Evolutionary conservation across 2,888 invertebrate genomes (phyloP).

Genomic region (Drosophila hawaiiensis): DNA sequence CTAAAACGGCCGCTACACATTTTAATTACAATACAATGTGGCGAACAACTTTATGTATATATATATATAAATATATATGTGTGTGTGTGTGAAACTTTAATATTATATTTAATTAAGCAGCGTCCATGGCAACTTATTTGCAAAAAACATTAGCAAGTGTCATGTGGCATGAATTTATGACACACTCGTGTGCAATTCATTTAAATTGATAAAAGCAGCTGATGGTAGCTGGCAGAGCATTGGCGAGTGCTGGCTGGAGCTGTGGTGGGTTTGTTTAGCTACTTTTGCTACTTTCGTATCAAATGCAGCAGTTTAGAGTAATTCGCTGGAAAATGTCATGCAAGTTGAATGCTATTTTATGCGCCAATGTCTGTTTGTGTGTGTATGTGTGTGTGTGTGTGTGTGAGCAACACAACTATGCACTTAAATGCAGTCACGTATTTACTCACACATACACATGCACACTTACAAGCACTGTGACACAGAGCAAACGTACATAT

Average conservation of each 20-base stretch:
- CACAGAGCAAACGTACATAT: conserved; percentile 67
- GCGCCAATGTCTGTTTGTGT: conserved; percentile 36
- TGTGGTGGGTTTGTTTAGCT: conserved; percentile 25
- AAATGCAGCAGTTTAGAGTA: conserved; percentile 80
- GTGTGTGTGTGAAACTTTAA: conserved; percentile 20
- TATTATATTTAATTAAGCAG: conserved; percentile 68
- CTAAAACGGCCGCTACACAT: conserved; percentile 50
- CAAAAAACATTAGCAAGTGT: conserved; percentile 74
- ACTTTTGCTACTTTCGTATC: conserved; percentile 52
- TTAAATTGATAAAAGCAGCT: conserved; percentile 80
- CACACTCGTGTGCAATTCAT: conserved; percentile 81
- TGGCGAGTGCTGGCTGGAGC: background rate
- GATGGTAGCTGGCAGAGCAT: conserved; percentile 15
- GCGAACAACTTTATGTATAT: conserved; percentile 2
- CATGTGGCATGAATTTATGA: conserved; percentile 78
- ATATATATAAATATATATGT: background rate
- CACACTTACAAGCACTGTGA: conserved; percentile 18
- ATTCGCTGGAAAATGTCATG: conserved; percentile 78
- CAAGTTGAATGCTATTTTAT: conserved; percentile 74
- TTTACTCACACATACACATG: conserved; percentile 36
- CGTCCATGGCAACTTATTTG: conserved; percentile 55
- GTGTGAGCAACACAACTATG: conserved; percentile 73
- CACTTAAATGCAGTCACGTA: conserved; percentile 82
- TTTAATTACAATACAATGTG: conserved; percentile 72
- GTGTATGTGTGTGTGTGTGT: conserved; percentile 12